phyloP scores from a whole-genome alignment of 2,888 invertebrate species.

The Apodemia mormo region DNA sequence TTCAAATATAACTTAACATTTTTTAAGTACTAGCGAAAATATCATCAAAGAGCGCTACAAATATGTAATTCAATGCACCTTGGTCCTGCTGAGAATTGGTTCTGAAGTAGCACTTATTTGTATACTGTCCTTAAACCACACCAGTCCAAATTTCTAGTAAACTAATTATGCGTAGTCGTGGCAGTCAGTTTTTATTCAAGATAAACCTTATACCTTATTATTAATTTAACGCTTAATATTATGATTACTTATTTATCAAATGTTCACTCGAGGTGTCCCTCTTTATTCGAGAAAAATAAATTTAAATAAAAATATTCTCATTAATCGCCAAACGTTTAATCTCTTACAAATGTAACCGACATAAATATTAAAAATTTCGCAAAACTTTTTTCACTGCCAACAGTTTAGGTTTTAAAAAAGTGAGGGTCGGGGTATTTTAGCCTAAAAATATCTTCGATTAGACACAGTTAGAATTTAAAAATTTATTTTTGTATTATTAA shows the following conservation, averaged over 20 bases:
- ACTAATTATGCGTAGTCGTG: constrained; percentile 50
- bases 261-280: constrained; percentile 62
- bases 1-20: background rate
- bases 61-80: constrained; percentile 40
- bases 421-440: constrained; percentile 62
- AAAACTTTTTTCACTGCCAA: constrained; percentile 70
- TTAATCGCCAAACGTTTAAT: constrained; percentile 76
- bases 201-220: constrained; percentile 52
- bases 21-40: background rate
- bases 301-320: constrained; percentile 70
- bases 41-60: background rate
- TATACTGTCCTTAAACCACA: constrained; percentile 47
- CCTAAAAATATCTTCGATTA: constrained; percentile 77
- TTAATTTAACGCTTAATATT: constrained; percentile 68
- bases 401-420: constrained; percentile 68
- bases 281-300: constrained; percentile 65
- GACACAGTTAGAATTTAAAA: constrained; percentile 63
- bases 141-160: constrained; percentile 47
- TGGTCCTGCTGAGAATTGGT: constrained; percentile 50
- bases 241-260: constrained; percentile 49
- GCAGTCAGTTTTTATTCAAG: constrained; percentile 53
- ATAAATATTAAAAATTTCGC: constrained; percentile 79
- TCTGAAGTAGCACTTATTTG: constrained; percentile 51
- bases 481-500: constrained; percentile 64
- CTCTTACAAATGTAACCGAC: constrained; percentile 78